These are phyloP conservation scores for Eciton burchellii DNA, from an alignment of 1,140 invertebrate species.

Conservation along the genomic window DNA sequence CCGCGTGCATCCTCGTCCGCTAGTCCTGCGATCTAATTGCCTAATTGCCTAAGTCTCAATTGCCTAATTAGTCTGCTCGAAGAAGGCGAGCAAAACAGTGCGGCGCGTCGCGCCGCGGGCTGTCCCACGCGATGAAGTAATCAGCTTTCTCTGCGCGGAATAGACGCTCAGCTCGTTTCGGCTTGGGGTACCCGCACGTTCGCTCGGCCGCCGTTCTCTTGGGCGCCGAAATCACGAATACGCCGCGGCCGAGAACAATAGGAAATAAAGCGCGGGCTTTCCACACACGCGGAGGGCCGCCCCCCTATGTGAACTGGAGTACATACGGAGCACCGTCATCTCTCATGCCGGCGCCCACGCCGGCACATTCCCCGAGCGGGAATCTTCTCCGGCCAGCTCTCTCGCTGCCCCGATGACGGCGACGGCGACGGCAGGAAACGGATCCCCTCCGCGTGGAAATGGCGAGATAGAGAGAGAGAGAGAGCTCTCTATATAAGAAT, in stretches of 20 bases:
- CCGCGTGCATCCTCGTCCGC: conserved; percentile 23
- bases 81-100: conserved; percentile 59
- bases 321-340: conserved; percentile 5
- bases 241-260: conserved; percentile 74
- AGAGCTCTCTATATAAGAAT: conserved; percentile 77
- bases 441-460: conserved; percentile 63
- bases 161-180: conserved; percentile 23
- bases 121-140: conserved; percentile 84
- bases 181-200: background rate
- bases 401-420: conserved; percentile 19
- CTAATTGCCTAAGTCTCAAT: conserved; percentile 81
- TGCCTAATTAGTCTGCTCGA: conserved; percentile 80
- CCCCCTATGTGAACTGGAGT: conserved; percentile 77
- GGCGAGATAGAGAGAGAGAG: conserved; percentile 44
- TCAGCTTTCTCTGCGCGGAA: conserved; percentile 78
- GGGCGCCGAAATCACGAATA: conserved; percentile 73
- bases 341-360: conserved; percentile 32
- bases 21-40: conserved; percentile 76
- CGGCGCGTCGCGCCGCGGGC: conserved; percentile 27
- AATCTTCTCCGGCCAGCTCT: background rate
- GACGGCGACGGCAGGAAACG: conserved; percentile 65
- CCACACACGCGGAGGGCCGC: conserved; percentile 67
- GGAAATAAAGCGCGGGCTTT: conserved; percentile 81
- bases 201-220: conserved; percentile 32
- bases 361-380: background rate